Evolutionary conservation across 2,797 vertebrate species (phyloP), one percentile per base, ranked within the genome.

Genomic region (Toxotes lorentzi): DNA sequence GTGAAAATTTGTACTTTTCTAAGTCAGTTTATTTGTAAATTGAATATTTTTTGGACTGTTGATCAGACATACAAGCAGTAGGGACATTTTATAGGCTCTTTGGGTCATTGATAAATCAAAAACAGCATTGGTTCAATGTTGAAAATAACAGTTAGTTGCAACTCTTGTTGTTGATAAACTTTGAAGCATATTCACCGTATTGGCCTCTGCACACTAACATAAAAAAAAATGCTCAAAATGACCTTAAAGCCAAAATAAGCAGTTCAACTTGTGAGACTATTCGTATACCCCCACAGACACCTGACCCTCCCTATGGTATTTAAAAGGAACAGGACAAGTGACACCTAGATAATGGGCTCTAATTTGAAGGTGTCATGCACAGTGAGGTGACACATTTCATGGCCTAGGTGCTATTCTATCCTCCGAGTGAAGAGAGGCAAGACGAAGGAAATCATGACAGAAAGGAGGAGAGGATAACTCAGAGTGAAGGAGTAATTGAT

Each of bases 341-440:
- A 96, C 95, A 95, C 90, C 91, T 91, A 83, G 90, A 94, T 96
- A 96, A 97, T 95, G 94, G 94, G 90, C 90, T 95, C 86, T 95
- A 95, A 94, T 97, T 96, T 95, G 92, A 94, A 91, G 92, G 91
- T 95, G 95, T 97, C 95, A 92, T 83, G 93, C 94, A 95, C 95
- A 83, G 91, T 79, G 88, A 93, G 94, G 90, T 89, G 81, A 93
- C 86, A 86, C 87, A 74, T 93, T 95, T 88, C 87, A 86, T 87
- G 89, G 91, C 90, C 70, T 87, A 69, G 90, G 90, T 89, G 94
- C 92, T 93, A 88, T 90, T 93, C 91, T 30, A 69, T 82, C 79
- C 30, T 81, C 81, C 57, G 34, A 57, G n/a, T 32, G 59, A 50
- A 68, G 74, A 60, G 70, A 84, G 73, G 60, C 76, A 7, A 64